Base-by-base conservation (phyloP, 2,888 invertebrate species). In the Mythimna ferrago region DNA sequence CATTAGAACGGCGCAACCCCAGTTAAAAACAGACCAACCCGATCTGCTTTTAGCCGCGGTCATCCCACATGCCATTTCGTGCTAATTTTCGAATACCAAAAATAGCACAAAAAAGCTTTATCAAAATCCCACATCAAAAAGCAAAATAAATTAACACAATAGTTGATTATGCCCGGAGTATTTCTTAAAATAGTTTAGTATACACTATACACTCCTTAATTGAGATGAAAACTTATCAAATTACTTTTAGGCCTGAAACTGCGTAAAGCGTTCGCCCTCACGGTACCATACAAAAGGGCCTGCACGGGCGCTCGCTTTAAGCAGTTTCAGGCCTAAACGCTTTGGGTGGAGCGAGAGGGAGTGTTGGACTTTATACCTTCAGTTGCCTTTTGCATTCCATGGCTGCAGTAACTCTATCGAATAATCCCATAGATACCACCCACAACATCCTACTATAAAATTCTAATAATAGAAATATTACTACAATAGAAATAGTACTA, bases 131-230 rank as follows among this genome's bases (percentile, higher is more conserved):
- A 14, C 2, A 26, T 4, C 0, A 65, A 51, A 60, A 61, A 26
- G 1, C 2, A 32, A 48, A 56, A 19, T 16, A 21, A 38, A 21
- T 44, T 38, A 41, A 5, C n/a, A 48, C 26, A 48, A n/a, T 19
- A 44, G n/a, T n/a, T 19, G 16, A 78, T 44, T 77, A 78, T 38
- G 51, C 16, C 35, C 11, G 41, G 62, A 71, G 54, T 26, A 26
- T 21, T 53, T 14, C 1, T 11, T 6, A 60, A 69, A 78, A 48
- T 26, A 69, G 16, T 61, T 11, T 35, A 61, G 19, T 70, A 54
- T 35, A 35, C 35, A 35, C 35, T 7, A 7, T 1, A 38, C 7
- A 1, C 32, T 3, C 32, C 7, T 38, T 38, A 7, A 7, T 38
- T 38, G 1, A 7, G 7, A 7, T 38, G 38, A 38, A 38, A 7